Percentiles rank a stretch among this genome's conserved stretches.
phyloP scores from a whole-genome alignment of 2,113 vertebrate genomes.

The Piliocolobus tephrosceles region DNA sequence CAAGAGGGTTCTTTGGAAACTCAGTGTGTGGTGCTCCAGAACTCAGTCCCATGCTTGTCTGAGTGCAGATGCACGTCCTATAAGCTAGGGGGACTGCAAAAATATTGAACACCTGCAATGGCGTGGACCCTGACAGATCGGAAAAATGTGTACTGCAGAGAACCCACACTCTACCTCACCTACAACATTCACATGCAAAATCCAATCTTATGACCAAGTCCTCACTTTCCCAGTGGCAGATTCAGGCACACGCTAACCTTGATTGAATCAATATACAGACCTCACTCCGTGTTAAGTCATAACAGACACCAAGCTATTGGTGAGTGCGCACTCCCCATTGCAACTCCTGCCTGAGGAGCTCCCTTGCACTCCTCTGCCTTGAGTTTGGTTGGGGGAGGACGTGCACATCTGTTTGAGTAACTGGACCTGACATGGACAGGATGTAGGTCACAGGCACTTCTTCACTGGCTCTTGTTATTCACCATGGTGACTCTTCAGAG shows the following conservation, averaged over 20 bases:
- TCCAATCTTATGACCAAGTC: neutral
- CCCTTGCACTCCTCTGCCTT: neutral
- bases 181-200: neutral
- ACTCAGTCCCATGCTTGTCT: neutral
- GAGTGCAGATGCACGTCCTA: neutral
- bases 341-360: neutral
- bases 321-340: neutral
- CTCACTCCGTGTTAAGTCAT: neutral
- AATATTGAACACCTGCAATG: no score
- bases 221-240: neutral
- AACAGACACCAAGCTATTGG: fast-evolving
- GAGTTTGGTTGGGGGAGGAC: neutral
- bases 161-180: neutral
- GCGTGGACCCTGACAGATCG: fast-evolving
- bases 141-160: no score
- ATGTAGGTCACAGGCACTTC: neutral
- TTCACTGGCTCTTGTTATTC: neutral
- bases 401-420: neutral
- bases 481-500: neutral
- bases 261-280: neutral
- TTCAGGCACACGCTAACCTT: fast-evolving
- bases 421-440: neutral
- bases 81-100: neutral
- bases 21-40: neutral
- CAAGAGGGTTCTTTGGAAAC: neutral